Conservation (phyloP, 2,113 vertebrate species). For the Gadus macrocephalus region DNA sequence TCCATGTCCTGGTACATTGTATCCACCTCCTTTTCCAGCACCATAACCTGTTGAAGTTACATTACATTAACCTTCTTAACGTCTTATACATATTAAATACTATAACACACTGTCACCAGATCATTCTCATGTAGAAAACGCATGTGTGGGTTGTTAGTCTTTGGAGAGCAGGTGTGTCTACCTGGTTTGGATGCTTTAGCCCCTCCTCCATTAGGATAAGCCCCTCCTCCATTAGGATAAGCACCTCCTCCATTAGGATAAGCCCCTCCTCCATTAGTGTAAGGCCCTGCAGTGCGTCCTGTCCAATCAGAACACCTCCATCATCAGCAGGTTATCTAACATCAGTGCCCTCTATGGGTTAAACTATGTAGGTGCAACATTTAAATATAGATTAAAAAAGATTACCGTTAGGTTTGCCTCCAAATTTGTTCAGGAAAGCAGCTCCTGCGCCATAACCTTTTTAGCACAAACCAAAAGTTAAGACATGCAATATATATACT, state of each 20-base stretch:
- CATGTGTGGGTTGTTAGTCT: no score
- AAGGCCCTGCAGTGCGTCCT: slow-evolving; percentile 41
- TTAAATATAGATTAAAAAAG: not conserved
- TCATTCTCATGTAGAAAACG: no score
- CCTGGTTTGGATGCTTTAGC: slow-evolving; percentile 34
- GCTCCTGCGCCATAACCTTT: slow-evolving; percentile 43
- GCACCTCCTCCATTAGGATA: slow-evolving; percentile 34
- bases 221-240: slow-evolving; percentile 34
- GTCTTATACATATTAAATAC: no score
- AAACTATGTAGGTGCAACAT: no score
- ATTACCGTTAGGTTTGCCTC: slow-evolving; percentile 37
- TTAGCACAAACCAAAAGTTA: not conserved
- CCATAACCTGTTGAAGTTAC: no score
- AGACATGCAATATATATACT: not conserved
- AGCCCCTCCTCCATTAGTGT: slow-evolving; percentile 33
- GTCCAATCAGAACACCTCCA: slow-evolving; percentile 19
- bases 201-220: slow-evolving; percentile 31
- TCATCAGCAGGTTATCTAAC: not conserved
- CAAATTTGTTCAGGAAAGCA: slow-evolving; percentile 30
- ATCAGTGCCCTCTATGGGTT: not conserved
- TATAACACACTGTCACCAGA: no score
- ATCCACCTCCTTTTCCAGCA: no score
- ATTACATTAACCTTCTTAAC: no score
- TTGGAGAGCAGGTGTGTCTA: no score
- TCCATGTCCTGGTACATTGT: no score